Base-by-base conservation (phyloP, 2,113 vertebrate genomes). In the Notothenia coriiceps region DNA sequence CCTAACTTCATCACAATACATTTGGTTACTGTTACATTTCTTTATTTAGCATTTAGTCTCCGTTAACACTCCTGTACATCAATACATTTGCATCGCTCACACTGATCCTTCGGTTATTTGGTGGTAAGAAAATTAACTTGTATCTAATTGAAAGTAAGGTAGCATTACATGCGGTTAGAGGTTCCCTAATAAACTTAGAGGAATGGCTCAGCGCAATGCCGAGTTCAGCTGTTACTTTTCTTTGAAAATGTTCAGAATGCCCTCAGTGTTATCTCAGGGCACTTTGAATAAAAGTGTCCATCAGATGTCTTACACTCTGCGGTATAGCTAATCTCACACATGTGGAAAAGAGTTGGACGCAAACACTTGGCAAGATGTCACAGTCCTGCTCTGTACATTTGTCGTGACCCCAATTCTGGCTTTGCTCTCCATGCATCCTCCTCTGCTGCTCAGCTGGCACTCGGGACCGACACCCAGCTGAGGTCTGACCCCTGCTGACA, bases 401-500 rank as follows among this genome's bases (percentile, higher is more conserved):
- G 83, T 84, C 55, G 54, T 83, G 87, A 84, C 84, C 84, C 77
- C 80, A 73, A 55, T 75, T 83, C 83, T 84, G 78, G 57, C 82
- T 82, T 52, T 79, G 56, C 49, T 69, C 68, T 82, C 50, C 68
- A 29, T 79, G 82, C 80, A 65, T 88, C 87, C 66, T 82, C 60
- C 50, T 59, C 50, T 70, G 17, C 65, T 52, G 44, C 76, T 70
- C 77, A 78, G 85, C 85, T 71, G 76, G 83, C 76, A 80, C 66
- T 56, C 63, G 0, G 60, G 65, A 70, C 68, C 72, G 84, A 82
- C 86, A 78, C 84, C 86, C 79, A 82, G 89, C 90, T 83, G 86
- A 91, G 90, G 86, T 80, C 92, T 93, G 92, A 91, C 92, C 91
- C 90, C 92, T 93, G 88, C 90, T 93, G 92, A 91, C 92, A 85